A percentile compares a stretch with the other conserved stretches of the same genome.
Conservation (phyloP, 1,140 invertebrate genomes). For the Zaprionus capensis region DNA sequence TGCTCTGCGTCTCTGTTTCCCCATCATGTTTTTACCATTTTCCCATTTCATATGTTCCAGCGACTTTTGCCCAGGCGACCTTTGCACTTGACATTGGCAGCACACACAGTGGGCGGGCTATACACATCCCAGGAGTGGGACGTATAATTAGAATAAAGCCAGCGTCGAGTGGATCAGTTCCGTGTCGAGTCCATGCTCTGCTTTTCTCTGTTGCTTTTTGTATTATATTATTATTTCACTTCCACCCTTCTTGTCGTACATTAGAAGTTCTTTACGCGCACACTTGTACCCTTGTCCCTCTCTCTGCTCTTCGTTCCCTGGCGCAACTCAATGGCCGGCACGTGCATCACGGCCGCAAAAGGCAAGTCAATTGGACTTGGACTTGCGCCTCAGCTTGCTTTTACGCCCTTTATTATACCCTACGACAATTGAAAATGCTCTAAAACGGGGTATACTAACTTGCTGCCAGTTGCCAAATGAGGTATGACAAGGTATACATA, state of each 20-base stretch:
- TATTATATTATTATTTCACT: constrained; percentile 5
- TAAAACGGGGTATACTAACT: background rate
- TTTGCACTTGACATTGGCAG: constrained; percentile 75
- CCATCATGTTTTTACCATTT: constrained; percentile 13
- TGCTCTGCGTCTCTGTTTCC: background rate
- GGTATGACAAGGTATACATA: no score
- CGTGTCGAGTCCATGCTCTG: constrained; percentile 5
- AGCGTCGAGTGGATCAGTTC: constrained; percentile 60
- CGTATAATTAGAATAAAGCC: constrained; percentile 75
- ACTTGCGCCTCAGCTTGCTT: constrained; percentile 8
- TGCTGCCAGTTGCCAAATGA: no score
- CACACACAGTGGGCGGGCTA: constrained; percentile 47
- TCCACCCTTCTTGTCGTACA: constrained; percentile 29
- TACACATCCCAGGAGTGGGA: constrained; percentile 27
- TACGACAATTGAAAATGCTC: background rate
- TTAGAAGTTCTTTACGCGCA: constrained; percentile 4
- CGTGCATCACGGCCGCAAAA: constrained; percentile 46
- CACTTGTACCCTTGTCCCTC: constrained; percentile 15
- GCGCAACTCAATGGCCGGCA: constrained; percentile 53
- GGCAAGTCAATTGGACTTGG: constrained; percentile 15
- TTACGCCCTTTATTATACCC: background rate
- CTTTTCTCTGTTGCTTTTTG: constrained; percentile 14
- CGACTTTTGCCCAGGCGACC: constrained; percentile 53
- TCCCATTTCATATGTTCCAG: constrained; percentile 9
- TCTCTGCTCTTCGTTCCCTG: constrained; percentile 11